A percentile compares a stretch with the other conserved stretches of the same genome.
phyloP scores from a whole-genome alignment of 2,113 vertebrate species.

The Mobula birostris region DNA sequence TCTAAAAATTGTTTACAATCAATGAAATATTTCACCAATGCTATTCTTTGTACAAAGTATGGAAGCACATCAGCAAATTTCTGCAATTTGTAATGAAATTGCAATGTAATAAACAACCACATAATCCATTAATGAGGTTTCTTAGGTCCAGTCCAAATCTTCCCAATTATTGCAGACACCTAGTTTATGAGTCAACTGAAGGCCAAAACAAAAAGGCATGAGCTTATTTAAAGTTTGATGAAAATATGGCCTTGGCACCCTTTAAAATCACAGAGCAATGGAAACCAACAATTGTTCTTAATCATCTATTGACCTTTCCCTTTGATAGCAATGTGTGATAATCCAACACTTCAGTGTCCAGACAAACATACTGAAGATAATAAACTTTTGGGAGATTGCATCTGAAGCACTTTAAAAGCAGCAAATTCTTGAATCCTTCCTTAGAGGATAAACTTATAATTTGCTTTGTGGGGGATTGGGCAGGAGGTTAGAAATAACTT shows the following conservation, averaged over 20 bases:
- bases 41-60: background rate
- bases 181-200: background rate
- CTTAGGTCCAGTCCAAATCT: background rate
- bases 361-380: background rate
- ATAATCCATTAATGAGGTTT: background rate
- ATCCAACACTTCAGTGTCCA: constrained; percentile 26
- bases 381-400: constrained; percentile 14
- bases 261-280: constrained; percentile 38
- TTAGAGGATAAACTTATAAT: background rate
- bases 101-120: background rate
- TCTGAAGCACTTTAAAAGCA: background rate
- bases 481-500: background rate
- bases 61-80: background rate
- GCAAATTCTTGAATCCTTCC: background rate
- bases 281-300: constrained; percentile 40
- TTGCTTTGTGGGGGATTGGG: background rate
- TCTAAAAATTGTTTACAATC: too few species aligned
- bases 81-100: background rate
- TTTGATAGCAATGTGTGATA: constrained; percentile 3
- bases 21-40: background rate
- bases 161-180: background rate
- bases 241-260: background rate
- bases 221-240: constrained; percentile 1
- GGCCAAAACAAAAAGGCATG: background rate
- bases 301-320: constrained; percentile 33